Evolutionary conservation across 1,140 invertebrate genomes (phyloP).

Genomic region (Belonocnema kinseyi): DNA sequence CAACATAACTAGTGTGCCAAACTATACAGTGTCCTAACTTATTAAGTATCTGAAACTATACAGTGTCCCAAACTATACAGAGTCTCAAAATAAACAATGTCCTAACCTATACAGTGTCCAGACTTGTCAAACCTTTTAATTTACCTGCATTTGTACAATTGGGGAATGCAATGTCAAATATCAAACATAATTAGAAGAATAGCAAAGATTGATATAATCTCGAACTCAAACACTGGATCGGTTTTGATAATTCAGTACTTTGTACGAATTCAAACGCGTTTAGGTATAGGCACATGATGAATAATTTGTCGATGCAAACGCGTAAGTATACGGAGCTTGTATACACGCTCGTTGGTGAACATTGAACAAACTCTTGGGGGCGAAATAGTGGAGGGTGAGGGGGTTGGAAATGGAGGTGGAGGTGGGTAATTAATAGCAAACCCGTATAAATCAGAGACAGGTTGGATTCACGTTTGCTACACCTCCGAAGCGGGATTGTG

Average conservation of each 20-base stretch:
- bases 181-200: too few relatives aligned
- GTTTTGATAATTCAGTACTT: not conserved
- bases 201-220: slow-evolving; percentile 11
- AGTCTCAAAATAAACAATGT: too few relatives aligned
- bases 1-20: too few relatives aligned
- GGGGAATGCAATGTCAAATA: too few relatives aligned
- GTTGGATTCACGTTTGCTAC: slow-evolving; percentile 65
- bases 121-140: too few relatives aligned
- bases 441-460: slow-evolving; percentile 75
- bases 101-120: too few relatives aligned
- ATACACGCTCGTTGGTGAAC: slow-evolving; percentile 45
- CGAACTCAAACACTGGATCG: not conserved
- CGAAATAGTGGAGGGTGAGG: slow-evolving; percentile 34
- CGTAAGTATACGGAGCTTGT: slow-evolving; percentile 56
- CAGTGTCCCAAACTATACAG: too few relatives aligned
- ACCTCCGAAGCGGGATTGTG: slow-evolving; percentile 61
- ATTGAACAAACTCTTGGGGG: slow-evolving; percentile 33
- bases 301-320: slow-evolving; percentile 66
- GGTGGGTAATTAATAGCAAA: slow-evolving; percentile 74
- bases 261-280: not conserved
- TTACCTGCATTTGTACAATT: too few relatives aligned
- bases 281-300: slow-evolving; percentile 42
- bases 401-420: slow-evolving; percentile 40
- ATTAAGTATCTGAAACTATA: too few relatives aligned
- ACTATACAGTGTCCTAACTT: too few relatives aligned